Evolutionary conservation across 2,888 invertebrate species (phyloP), one percentile per base, ranked within the genome.

Genomic region (Panorpa germanica): DNA sequence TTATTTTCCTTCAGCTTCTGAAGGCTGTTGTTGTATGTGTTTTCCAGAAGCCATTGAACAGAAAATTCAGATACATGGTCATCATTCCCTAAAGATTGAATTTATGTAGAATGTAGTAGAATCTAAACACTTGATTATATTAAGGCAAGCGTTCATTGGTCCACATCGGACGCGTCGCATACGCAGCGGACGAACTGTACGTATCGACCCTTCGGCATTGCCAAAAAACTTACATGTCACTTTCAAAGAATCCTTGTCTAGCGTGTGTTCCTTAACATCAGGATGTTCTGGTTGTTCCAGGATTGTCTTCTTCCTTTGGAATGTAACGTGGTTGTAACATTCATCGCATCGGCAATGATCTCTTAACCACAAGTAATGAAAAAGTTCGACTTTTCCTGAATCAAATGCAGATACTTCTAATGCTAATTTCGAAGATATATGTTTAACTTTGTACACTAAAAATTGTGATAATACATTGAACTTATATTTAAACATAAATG

Each of bases 151-250:
- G n/a, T n/a, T n/a, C n/a, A n/a, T n/a, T n/a, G n/a, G n/a, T n/a
- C n/a, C n/a, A n/a, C n/a, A n/a, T n/a, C n/a, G n/a, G n/a, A n/a
- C n/a, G n/a, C n/a, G n/a, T n/a, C n/a, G n/a, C n/a, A n/a, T n/a
- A n/a, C n/a, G n/a, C n/a, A n/a, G n/a, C n/a, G n/a, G n/a, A n/a
- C n/a, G n/a, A n/a, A n/a, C n/a, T n/a, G n/a, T n/a, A n/a, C n/a
- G n/a, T n/a, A n/a, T n/a, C n/a, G n/a, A n/a, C n/a, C n/a, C n/a
- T n/a, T n/a, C n/a, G n/a, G n/a, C n/a, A n/a, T n/a, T n/a, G n/a
- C n/a, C n/a, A n/a, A 24, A 31, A n/a, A n/a, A 59, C 64, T 61
- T 49, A 69, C 75, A 75, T 38, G 41, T 52, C 3, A 73, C 46
- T 6, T 36, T 35, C 13, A 68, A 41, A 13, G 49, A 42, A 4